Base-by-base conservation (phyloP, 2,888 invertebrate genomes). In the Lithophane semibrunnea region DNA sequence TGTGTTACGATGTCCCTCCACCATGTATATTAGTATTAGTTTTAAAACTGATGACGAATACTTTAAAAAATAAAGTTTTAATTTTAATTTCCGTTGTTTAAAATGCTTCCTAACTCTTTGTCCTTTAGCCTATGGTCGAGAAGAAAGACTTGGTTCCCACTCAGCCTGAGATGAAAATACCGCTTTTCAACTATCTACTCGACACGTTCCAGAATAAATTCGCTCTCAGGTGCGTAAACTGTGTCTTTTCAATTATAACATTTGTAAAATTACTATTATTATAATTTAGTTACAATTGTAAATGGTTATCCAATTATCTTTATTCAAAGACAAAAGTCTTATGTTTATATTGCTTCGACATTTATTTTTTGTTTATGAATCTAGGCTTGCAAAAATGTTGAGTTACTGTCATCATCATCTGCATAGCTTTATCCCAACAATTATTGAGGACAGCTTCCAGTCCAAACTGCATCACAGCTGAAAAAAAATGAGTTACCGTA, bases 101-200 rank as follows among this genome's bases (percentile, higher is more conserved):
- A 64, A 37, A 47, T 37, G 12, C 0, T 16, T 29, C 18, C 12
- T 37, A 54, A 16, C 3, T 44, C 10, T 18, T 77, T 37, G 7
- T 69, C 49, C 95, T 83, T 8, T 87, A 97, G 97, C 97, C 97
- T 3, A 91, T 96, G 7, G 93, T 95, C n/a, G 97, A 97, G 88
- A 97, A 96, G 81, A 96, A 97, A 79, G 97, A 97, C 72, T 87
- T 95, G 24, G 90, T 96, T 42, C 94, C 96, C 0, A 54, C 90
- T 2, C 89, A 90, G 5, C 54, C 90, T 0, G 94, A 94, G 56
- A 94, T 91, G 86, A 95, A 93, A 73, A 79, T 92, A 68, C 95
- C 95, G 0, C 88, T 95, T 0, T 92, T 95, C 84, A 94, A 94
- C 85, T 95, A 94, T 72, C 84, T 96, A 18, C 84, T 95, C 21